phyloP scores from a whole-genome alignment of 2,797 vertebrate species.

The Anguilla marmorata region DNA sequence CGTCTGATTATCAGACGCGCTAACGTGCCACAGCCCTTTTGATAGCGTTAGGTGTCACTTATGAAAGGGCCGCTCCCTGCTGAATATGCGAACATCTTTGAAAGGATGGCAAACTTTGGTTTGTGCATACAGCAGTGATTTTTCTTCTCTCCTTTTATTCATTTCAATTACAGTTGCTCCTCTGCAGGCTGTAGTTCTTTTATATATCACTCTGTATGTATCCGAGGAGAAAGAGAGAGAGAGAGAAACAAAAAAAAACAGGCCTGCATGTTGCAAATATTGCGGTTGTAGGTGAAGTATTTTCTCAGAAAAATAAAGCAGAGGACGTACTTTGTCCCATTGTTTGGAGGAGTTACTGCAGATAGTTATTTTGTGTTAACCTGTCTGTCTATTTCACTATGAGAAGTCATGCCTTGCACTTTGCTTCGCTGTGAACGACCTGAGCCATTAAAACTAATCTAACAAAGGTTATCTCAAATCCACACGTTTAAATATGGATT shows the following conservation, averaged over 20 bases:
- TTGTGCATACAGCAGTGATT: slow-evolving; percentile 46
- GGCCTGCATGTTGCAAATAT: background rate
- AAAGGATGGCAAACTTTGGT: slow-evolving; percentile 58
- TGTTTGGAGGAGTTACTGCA: background rate
- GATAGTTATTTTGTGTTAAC: slow-evolving; percentile 21
- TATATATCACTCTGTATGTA: slow-evolving; percentile 1
- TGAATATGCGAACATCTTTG: slow-evolving; percentile 57
- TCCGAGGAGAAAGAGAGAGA: background rate
- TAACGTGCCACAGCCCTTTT: slow-evolving; percentile 56
- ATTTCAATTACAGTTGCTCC: slow-evolving; percentile 38
- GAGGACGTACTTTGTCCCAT: background rate
- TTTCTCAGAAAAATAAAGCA: background rate
- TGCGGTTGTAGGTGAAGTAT: slow-evolving; percentile 3
- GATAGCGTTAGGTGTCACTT: slow-evolving; percentile 66
- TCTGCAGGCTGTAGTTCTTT: slow-evolving; percentile 12
- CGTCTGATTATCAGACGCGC: slow-evolving; percentile 62
- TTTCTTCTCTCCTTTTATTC: slow-evolving; percentile 52
- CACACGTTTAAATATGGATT: slow-evolving; percentile 39
- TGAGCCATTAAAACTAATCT: slow-evolving; percentile 19
- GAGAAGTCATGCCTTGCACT: background rate
- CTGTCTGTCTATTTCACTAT: background rate
- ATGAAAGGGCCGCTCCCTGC: slow-evolving; percentile 61
- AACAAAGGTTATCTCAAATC: background rate
- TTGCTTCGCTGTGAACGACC: slow-evolving; percentile 7
- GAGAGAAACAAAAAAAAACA: background rate